phyloP scores from a whole-genome alignment of 2,888 invertebrate genomes.

The Spilosoma lubricipeda region DNA sequence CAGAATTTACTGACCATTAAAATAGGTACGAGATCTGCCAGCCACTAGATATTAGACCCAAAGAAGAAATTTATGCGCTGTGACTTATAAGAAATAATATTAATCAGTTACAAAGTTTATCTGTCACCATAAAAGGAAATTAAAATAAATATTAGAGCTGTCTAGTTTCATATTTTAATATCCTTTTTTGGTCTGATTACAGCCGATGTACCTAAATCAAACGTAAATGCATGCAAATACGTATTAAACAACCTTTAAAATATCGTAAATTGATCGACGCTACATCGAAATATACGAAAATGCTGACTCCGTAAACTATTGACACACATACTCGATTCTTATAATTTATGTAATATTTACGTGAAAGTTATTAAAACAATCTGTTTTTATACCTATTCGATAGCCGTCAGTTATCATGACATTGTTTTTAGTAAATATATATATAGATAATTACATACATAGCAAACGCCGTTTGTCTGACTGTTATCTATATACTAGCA shows the following conservation, averaged over 20 bases:
- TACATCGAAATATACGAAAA: neutral
- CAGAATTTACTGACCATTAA: neutral
- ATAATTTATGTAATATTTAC: constrained; percentile 34
- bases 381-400: neutral
- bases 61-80: no score
- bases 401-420: neutral
- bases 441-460: neutral
- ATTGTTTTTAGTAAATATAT: neutral
- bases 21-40: neutral
- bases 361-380: neutral
- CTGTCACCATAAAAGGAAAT: no score
- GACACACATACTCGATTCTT: constrained; percentile 39
- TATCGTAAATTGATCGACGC: neutral
- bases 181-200: neutral
- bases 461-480: neutral
- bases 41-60: neutral
- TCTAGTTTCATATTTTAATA: neutral
- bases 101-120: no score
- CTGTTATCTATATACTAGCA: no score
- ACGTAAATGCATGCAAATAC: neutral
- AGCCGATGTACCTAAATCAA: neutral
- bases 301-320: constrained; percentile 46
- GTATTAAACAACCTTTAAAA: neutral
- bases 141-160: no score
- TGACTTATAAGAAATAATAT: no score